Base-by-base conservation (phyloP, 2,113 vertebrate species). In the Morone chrysops region DNA sequence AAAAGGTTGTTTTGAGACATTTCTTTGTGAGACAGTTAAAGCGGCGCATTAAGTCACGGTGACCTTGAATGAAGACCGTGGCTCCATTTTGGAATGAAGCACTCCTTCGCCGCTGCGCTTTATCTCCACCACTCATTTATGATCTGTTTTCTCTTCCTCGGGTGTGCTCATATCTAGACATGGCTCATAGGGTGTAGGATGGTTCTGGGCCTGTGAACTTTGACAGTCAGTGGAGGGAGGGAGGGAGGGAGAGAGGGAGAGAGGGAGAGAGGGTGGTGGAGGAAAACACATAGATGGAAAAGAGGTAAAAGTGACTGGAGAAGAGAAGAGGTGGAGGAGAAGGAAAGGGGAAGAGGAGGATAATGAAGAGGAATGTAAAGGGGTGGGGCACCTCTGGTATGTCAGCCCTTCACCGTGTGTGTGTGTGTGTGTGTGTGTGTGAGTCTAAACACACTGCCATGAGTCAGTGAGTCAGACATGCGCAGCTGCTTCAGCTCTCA, bases 301-400 rank as follows among this genome's bases (percentile, higher is more conserved):
- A 77, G 72, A 72, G 66, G 72, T 72, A 22, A 72, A 73, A 61
- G 45, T 45, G 68, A 77, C 70, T 13, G 43, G 16, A 80, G 54
- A 77, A 62, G 50, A 77, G 75, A 68, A 53, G 83, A 81, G 75
- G 85, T 75, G 66, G 74, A 80, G 74, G 78, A 78, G 77, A 80
- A 82, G 78, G 79, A 81, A 81, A 86, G 66, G 78, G 9, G 76
- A 88, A 78, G 87, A 92, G 84, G 84, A 93, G 89, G 87, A 93
- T 86, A 92, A 89, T 91, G 87, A 92, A 92, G 86, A 86, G 93
- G 95, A 95, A 95, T 95, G 92, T 90, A 63, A 31, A 88, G 85
- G 93, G 94, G 95, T 95, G 94, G 93, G 93, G 94, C 92, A 83
- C 86, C 90, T 91, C 88, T 94, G 94, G 94, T 91, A 94, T 93